A percentile compares a stretch with the other conserved stretches of the same genome.
phyloP scores from a whole-genome alignment of 2,113 vertebrate species.

The Pantherophis guttatus region DNA sequence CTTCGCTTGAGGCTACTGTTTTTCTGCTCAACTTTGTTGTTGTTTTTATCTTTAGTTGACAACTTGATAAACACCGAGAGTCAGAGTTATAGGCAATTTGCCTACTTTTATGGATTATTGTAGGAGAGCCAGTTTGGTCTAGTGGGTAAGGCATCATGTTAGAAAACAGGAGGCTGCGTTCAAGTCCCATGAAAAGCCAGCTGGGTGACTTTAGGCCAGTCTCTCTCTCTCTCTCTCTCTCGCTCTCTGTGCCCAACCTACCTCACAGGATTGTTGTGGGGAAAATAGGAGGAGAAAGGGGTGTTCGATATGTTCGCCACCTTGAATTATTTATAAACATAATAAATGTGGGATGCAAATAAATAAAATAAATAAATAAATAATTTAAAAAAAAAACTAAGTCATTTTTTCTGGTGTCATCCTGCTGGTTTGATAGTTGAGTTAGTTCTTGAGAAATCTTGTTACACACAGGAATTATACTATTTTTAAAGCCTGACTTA shows the following conservation, averaged over 20 bases:
- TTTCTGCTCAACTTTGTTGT: background rate
- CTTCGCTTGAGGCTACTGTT: background rate
- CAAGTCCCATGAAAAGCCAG: background rate
- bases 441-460: background rate
- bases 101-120: background rate
- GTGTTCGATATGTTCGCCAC: background rate
- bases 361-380: background rate
- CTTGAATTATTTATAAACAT: background rate
- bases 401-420: background rate
- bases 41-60: background rate
- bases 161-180: background rate
- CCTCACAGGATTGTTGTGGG: background rate
- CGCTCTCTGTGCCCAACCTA: background rate
- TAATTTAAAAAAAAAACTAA: background rate
- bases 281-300: background rate
- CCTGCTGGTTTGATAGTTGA: background rate
- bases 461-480: background rate
- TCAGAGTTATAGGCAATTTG: background rate
- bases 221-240: too few species aligned
- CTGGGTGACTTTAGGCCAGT: background rate
- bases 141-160: background rate
- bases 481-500: background rate
- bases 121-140: background rate
- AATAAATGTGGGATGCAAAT: background rate
- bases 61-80: background rate